These are phyloP conservation scores for Aradophagus sp. DNA, from an alignment of 1,140 invertebrate species.

Conservation along the genomic window DNA sequence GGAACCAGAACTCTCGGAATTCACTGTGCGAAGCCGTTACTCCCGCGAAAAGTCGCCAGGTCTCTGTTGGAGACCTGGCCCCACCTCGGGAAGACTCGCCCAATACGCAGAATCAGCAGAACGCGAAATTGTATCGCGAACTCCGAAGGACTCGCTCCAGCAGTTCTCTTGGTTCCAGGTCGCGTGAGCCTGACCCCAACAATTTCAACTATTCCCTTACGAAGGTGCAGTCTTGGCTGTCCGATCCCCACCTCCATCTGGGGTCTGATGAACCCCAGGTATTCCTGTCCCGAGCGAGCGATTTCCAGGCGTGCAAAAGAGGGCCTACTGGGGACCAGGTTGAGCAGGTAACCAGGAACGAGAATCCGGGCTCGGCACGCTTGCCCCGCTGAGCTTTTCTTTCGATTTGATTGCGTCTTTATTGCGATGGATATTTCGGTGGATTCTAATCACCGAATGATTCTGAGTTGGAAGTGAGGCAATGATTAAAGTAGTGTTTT, in stretches of 20 bases:
- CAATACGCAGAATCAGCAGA: slow-evolving; percentile 58
- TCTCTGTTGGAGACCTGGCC: background rate
- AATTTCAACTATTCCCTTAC: slow-evolving; percentile 37
- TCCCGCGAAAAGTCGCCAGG: background rate
- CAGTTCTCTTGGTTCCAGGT: slow-evolving; percentile 18
- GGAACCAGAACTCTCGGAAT: slow-evolving; percentile 66
- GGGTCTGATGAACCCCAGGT: background rate
- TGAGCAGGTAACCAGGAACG: too few relatives aligned
- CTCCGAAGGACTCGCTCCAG: slow-evolving; percentile 33
- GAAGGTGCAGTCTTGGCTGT: slow-evolving; percentile 54
- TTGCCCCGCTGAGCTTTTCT: too few relatives aligned
- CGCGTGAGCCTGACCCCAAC: slow-evolving; percentile 35
- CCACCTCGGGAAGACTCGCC: slow-evolving; percentile 47
- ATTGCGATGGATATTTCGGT: too few relatives aligned
- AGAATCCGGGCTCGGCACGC: too few relatives aligned
- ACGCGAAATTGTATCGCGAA: slow-evolving; percentile 58
- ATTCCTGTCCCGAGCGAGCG: too few relatives aligned
- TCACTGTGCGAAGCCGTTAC: slow-evolving; percentile 52
- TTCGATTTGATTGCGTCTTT: too few relatives aligned
- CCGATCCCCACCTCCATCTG: slow-evolving; percentile 56
- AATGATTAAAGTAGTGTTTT: too few relatives aligned
- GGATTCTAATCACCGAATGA: too few relatives aligned
- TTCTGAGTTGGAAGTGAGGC: too few relatives aligned
- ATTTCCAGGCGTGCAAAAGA: too few relatives aligned
- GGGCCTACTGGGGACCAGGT: too few relatives aligned